Evolutionary conservation across 2,113 vertebrate genomes (phyloP), one percentile per base, ranked within the genome.

Genomic region (Amphilophus citrinellus): DNA sequence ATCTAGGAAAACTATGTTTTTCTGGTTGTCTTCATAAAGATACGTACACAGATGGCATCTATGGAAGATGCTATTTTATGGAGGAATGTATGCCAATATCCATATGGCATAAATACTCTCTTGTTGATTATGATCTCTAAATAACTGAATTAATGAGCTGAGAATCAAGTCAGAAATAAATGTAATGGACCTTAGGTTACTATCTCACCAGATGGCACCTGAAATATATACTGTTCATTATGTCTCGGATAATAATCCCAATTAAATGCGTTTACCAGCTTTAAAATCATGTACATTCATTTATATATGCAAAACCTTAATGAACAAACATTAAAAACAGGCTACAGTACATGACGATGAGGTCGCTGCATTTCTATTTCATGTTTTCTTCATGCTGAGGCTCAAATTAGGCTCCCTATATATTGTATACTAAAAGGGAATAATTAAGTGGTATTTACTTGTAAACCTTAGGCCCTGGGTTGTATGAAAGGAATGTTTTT

Each of bases 361-460:
- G 9, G 10, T 27, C 47, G 17, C 22, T 47, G 76, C 30, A 68
- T 32, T 75, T 61, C n/a, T 8, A 35, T 44, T 79, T 80, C 42
- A 63, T 85, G 27, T 85, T 80, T 60, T 62, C 47, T 39, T 59
- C 59, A 76, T 42, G 13, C 47, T 6, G 6, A 30, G 7, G 1
- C 20, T 24, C 13, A 78, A 65, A 79, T 71, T 30, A 61, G 73
- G 82, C 76, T 20, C 65, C 14, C 30, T 82, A 39, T 84, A 82
- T 11, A 79, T 62, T 62, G 65, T 79, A 59, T 32, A 73, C 15
- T 88, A 59, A 92, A 89, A 89, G 61, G 24, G 85, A 91, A 92
- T 89, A 68, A 66, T n/a, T 82, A 20, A 91, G 62, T 57, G 71
- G 20, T 90, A 76, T 87, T 87, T 85, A 85, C 61, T 90, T 66